Percentiles rank a stretch among this genome's conserved stretches.
Conservation (phyloP, 2,888 invertebrate species). For the Idaea aversata region DNA sequence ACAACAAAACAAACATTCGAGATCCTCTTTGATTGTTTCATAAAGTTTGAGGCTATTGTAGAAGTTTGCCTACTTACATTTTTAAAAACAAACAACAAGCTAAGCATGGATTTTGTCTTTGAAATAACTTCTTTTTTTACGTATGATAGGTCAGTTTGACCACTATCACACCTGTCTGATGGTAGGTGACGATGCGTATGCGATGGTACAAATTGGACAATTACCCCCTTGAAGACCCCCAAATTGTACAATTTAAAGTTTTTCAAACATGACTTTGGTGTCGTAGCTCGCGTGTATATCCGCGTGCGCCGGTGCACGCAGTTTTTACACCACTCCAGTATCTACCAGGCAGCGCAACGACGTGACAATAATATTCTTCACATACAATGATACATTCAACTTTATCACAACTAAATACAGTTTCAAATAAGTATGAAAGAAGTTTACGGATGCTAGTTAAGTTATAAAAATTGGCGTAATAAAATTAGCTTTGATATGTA, state of each 20-base stretch:
- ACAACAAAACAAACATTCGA: neutral
- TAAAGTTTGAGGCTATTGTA: no score
- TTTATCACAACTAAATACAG: neutral
- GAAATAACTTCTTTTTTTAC: no score
- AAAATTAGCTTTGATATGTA: no score
- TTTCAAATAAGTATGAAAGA: neutral
- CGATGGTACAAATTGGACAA: no score
- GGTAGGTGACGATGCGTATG: no score
- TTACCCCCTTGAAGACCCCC: no score
- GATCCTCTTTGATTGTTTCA: no score
- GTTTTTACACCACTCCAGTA: neutral
- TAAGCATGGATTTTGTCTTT: no score
- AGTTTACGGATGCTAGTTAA: neutral
- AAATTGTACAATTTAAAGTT: neutral
- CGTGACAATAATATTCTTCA: neutral
- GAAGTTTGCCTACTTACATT: no score
- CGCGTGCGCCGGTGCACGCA: neutral
- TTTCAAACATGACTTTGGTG: neutral
- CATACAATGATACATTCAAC: neutral
- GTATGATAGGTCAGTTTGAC: no score
- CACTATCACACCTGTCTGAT: no score
- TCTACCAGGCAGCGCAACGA: neutral
- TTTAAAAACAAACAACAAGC: no score
- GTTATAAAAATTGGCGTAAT: neutral
- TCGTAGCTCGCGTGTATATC: neutral